These are phyloP conservation scores for Tachina lurida DNA, from an alignment of 2,888 invertebrate genomes.

Conservation along the genomic window DNA sequence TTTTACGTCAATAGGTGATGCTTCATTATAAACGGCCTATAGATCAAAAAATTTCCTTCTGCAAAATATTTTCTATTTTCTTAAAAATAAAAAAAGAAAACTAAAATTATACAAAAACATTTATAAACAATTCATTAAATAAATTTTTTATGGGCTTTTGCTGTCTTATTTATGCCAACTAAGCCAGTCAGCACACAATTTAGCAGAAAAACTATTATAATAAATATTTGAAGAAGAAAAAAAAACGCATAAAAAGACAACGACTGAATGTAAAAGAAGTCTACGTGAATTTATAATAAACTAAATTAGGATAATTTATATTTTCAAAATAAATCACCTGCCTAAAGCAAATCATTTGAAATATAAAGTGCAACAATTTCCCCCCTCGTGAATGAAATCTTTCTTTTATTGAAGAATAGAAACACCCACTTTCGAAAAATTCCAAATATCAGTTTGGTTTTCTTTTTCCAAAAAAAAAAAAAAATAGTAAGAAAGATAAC, in stretches of 20 bases:
- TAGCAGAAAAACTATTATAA: slow-evolving; percentile 43
- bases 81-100: neutral
- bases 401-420: neutral
- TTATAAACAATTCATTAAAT: slow-evolving; percentile 62
- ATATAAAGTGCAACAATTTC: slow-evolving; percentile 6
- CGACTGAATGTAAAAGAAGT: slow-evolving; percentile 30
- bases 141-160: slow-evolving; percentile 38
- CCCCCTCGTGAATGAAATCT: slow-evolving; percentile 8
- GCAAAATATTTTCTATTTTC: slow-evolving; percentile 5
- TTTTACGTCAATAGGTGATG: slow-evolving; percentile 28
- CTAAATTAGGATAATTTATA: slow-evolving; percentile 44
- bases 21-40: neutral
- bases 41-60: slow-evolving; percentile 29
- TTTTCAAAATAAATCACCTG: slow-evolving; percentile 13
- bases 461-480: neutral
- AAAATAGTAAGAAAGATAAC: slow-evolving; percentile 16
- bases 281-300: slow-evolving; percentile 31
- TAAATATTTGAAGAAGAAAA: neutral
- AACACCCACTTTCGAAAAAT: slow-evolving; percentile 33
- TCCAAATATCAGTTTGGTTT: neutral
- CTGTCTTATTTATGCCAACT: slow-evolving; percentile 41
- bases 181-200: slow-evolving; percentile 51
- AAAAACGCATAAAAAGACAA: slow-evolving; percentile 1
- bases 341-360: neutral
- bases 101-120: neutral